Conservation (phyloP, 2,797 vertebrate species). For the Acridotheres tristis region DNA sequence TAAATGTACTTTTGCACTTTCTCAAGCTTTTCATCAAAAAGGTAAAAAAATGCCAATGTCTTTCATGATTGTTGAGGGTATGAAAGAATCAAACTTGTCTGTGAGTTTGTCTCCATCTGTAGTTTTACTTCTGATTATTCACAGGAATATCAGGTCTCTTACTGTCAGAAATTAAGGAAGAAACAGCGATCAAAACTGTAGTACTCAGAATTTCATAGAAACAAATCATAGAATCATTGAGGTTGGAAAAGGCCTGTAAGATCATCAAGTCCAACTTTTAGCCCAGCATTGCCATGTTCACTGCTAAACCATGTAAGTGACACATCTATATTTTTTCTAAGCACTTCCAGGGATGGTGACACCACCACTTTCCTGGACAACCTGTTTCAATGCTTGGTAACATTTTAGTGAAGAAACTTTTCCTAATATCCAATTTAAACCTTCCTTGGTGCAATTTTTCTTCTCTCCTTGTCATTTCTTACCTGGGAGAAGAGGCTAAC, state of each 20-base stretch:
- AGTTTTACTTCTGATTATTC: not conserved
- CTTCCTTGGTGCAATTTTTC: not conserved
- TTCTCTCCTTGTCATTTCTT: not conserved
- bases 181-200: not conserved
- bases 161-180: not conserved
- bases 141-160: not conserved
- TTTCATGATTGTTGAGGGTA: not conserved
- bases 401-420: not conserved
- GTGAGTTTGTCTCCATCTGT: not conserved
- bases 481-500: not conserved
- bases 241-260: not conserved
- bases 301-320: not conserved
- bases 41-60: not conserved
- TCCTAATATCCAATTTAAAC: not conserved
- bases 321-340: not conserved
- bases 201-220: not conserved
- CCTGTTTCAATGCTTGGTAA: not conserved
- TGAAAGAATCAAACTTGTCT: not conserved
- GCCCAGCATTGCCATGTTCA: not conserved
- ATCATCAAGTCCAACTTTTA: not conserved
- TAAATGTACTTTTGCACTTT: not conserved
- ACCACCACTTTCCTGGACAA: not conserved
- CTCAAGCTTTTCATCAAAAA: not conserved
- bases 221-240: not conserved
- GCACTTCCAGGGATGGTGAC: not conserved